These are phyloP conservation scores for Pediacus dermestoides DNA, from an alignment of 2,888 invertebrate genomes.

Conservation along the genomic window DNA sequence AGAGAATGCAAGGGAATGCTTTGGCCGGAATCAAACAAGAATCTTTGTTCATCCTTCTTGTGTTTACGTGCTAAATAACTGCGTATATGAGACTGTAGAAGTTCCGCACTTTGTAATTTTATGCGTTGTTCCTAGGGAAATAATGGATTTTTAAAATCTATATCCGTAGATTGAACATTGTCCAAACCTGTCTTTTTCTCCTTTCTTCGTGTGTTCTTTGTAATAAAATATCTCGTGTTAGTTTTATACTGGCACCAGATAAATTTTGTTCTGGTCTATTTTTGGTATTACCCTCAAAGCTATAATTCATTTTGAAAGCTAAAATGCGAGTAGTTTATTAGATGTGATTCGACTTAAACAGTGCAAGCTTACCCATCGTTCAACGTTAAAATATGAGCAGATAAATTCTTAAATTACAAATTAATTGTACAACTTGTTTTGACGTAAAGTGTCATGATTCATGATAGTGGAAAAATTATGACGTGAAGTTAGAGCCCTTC, in stretches of 20 bases:
- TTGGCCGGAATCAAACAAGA: conserved; percentile 62
- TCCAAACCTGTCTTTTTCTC: conserved; percentile 74
- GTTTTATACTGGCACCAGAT: conserved; percentile 76
- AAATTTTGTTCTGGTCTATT: conserved; percentile 85
- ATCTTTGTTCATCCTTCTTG: conserved; percentile 63
- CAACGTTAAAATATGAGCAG: too few relatives aligned
- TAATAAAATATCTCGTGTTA: conserved; percentile 68
- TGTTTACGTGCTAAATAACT: conserved; percentile 70
- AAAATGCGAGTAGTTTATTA: too few relatives aligned
- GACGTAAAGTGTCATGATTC: too few relatives aligned
- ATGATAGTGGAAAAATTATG: too few relatives aligned
- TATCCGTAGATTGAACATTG: background rate
- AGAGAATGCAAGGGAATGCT: conserved; percentile 55
- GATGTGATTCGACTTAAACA: too few relatives aligned
- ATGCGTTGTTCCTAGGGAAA: conserved; percentile 67
- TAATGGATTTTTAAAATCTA: too few relatives aligned
- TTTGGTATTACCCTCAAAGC: conserved; percentile 89
- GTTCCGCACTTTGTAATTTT: conserved; percentile 70
- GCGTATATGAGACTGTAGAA: conserved; percentile 77
- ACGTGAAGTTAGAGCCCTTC: too few relatives aligned
- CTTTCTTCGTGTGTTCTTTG: conserved; percentile 82
- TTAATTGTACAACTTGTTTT: too few relatives aligned
- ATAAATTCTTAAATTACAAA: too few relatives aligned
- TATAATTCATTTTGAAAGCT: conserved; percentile 53
- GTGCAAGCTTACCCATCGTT: too few relatives aligned